phyloP scores from a whole-genome alignment of 2,888 invertebrate species.

The Lamproptera curius region DNA sequence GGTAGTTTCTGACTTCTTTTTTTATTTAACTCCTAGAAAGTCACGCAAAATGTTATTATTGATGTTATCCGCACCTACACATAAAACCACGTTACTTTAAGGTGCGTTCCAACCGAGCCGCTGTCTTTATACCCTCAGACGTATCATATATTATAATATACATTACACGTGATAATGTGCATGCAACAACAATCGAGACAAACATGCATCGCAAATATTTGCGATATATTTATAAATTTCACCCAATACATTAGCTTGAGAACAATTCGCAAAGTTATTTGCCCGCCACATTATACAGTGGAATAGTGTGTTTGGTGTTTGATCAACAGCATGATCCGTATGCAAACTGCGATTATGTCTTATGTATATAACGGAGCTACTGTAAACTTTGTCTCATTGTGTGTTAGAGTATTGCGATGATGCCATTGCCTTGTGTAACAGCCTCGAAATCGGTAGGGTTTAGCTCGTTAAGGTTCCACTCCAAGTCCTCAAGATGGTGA shows the following conservation, averaged over 20 bases:
- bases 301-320: conserved; percentile 42
- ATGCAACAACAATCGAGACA: conserved; percentile 15
- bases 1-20: too few relatives aligned
- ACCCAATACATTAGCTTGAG: conserved; percentile 13
- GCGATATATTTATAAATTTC: conserved; percentile 21
- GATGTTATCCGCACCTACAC: too few relatives aligned
- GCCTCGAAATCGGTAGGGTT: conserved; percentile 19
- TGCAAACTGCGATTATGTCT: conserved; percentile 42
- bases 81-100: too few relatives aligned
- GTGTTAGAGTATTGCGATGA: conserved; percentile 20
- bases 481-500: conserved; percentile 39
- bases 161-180: neutral
- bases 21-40: too few relatives aligned
- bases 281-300: conserved; percentile 35
- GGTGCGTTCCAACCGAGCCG: too few relatives aligned
- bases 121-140: too few relatives aligned
- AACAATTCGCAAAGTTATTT: conserved; percentile 32
- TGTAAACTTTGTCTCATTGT: conserved; percentile 24
- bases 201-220: conserved; percentile 23
- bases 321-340: conserved; percentile 36
- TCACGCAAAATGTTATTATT: too few relatives aligned
- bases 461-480: conserved; percentile 13
- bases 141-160: too few relatives aligned
- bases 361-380: conserved; percentile 31
- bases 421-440: conserved; percentile 17